A percentile compares a stretch with the other conserved stretches of the same genome.
Conservation (phyloP, 2,113 vertebrate species). For the Heloderma charlesbogerti region DNA sequence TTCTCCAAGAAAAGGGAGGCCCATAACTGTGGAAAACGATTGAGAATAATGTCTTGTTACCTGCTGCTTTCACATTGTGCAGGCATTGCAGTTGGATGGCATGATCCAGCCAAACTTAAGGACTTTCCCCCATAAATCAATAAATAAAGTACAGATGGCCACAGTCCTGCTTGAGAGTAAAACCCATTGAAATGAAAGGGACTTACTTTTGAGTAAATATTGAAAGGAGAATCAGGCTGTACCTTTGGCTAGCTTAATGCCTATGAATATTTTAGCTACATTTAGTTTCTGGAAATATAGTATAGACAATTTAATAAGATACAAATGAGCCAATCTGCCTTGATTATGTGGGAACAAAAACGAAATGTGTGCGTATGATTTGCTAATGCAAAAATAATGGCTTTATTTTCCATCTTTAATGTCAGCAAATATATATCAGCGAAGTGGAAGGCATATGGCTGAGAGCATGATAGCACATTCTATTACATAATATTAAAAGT, state of each 20-base stretch:
- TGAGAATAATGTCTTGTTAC: background rate
- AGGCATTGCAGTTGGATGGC: no score
- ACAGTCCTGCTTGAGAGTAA: background rate
- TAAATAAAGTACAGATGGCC: background rate
- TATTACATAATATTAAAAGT: background rate
- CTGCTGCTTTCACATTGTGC: background rate
- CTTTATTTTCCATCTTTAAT: constrained; percentile 18
- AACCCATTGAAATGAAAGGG: background rate
- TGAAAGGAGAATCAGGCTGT: constrained; percentile 17
- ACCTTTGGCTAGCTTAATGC: background rate
- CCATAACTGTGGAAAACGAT: background rate
- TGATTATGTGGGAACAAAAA: background rate
- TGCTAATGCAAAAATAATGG: constrained; percentile 26
- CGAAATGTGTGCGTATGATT: constrained; percentile 10
- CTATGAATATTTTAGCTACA: constrained; percentile 7
- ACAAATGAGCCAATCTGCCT: constrained; percentile 2
- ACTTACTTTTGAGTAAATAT: background rate
- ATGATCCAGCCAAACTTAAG: background rate
- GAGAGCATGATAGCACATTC: background rate
- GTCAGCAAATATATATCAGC: constrained; percentile 6
- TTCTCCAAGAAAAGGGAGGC: background rate
- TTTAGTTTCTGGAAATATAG: constrained; percentile 2
- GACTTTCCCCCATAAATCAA: no score
- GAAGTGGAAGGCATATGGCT: constrained; percentile 6
- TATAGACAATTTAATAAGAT: background rate